These are phyloP conservation scores for Pedetes capensis DNA, from an alignment of 2,113 vertebrate genomes.

Conservation along the genomic window DNA sequence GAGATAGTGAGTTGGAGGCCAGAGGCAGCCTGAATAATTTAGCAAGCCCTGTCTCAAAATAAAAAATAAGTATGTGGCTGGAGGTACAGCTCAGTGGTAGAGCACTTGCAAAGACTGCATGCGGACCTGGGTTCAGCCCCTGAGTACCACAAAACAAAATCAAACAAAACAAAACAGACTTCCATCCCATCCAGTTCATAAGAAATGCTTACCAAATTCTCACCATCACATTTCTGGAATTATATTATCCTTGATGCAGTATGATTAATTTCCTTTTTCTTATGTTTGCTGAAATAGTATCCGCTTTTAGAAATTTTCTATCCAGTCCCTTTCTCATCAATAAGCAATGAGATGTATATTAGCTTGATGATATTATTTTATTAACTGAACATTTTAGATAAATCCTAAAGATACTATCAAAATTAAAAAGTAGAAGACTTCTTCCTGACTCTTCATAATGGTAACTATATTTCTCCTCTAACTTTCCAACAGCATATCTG, in stretches of 20 bases:
- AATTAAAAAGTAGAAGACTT: constrained; percentile 3
- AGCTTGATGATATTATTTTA: constrained; percentile 48
- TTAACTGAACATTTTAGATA: constrained; percentile 50
- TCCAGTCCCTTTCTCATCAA: constrained; percentile 49
- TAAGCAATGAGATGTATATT: constrained; percentile 55
- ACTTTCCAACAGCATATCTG: not conserved
- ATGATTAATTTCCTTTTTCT: constrained; percentile 32
- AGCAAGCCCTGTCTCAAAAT: too few species aligned
- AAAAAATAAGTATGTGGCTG: too few species aligned
- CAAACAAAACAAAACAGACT: too few species aligned
- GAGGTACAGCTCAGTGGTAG: too few species aligned
- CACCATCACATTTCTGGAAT: constrained; percentile 2
- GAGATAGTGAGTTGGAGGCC: too few species aligned
- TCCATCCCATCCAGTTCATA: not conserved
- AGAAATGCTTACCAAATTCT: constrained; percentile 45
- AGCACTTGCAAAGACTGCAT: too few species aligned
- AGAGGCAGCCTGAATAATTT: too few species aligned
- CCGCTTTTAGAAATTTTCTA: constrained; percentile 51
- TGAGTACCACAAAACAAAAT: too few species aligned
- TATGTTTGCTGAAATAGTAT: constrained; percentile 41
- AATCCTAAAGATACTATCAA: constrained; percentile 1
- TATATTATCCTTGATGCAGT: not conserved
- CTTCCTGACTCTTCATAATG: not conserved
- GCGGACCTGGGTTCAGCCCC: too few species aligned
- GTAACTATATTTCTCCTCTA: constrained; percentile 23